Evolutionary conservation across 2,888 invertebrate genomes (phyloP).

Genomic region (Choristoneura rosaceana): DNA sequence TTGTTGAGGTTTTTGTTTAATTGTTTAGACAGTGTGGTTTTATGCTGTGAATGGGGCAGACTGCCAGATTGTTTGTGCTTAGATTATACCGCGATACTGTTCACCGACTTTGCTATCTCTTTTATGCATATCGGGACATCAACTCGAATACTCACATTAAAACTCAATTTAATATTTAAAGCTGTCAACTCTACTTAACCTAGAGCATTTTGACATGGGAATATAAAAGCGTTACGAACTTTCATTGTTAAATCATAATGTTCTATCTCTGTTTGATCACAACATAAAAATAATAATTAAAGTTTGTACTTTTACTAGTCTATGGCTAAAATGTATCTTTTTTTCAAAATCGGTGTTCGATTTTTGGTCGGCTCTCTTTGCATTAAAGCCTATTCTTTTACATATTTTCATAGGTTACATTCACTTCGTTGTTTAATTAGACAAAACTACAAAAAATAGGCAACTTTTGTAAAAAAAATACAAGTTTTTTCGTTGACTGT

Average conservation of each 20-base stretch:
- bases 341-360: no score
- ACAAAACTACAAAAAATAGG: no score
- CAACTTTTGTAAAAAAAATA: no score
- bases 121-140: constrained; percentile 34
- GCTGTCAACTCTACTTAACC: constrained; percentile 25
- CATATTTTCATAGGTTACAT: no score
- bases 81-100: constrained; percentile 45
- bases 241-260: background rate
- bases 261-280: background rate
- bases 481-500: no score
- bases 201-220: constrained; percentile 19
- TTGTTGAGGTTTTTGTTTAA: constrained; percentile 68
- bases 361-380: no score
- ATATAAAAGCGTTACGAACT: background rate
- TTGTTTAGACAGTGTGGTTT: constrained; percentile 64
- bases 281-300: no score
- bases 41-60: constrained; percentile 40
- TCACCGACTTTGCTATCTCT: constrained; percentile 39
- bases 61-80: no score
- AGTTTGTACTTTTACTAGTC: no score
- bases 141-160: constrained; percentile 15
- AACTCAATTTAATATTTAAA: constrained; percentile 28
- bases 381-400: no score
- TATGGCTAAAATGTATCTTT: no score
- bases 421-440: no score